A percentile compares a stretch with the other conserved stretches of the same genome.
Conservation (phyloP, 2,113 vertebrate species). For the Synodontis membranacea region DNA sequence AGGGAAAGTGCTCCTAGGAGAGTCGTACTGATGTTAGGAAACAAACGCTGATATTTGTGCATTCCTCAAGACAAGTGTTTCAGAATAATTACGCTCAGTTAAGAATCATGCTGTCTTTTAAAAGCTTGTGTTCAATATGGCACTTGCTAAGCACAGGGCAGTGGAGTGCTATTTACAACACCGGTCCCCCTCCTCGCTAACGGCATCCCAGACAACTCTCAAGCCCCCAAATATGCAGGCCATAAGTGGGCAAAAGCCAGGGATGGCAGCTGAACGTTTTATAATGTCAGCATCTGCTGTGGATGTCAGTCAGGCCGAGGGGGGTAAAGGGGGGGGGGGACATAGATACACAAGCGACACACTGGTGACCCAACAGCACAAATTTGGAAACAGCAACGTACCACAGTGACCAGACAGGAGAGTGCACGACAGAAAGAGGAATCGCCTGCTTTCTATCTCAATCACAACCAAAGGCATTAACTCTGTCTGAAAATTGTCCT, state of each 20-base stretch:
- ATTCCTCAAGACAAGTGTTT: neutral
- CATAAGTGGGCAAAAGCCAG: conserved; percentile 96
- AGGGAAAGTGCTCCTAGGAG: conserved; percentile 16
- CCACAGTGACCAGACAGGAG: conserved; percentile 29
- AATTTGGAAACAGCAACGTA: conserved; percentile 43
- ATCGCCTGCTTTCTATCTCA: conserved; percentile 17
- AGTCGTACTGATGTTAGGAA: conserved; percentile 66
- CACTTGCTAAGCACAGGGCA: conserved; percentile 21
- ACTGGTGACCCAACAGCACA: conserved; percentile 10
- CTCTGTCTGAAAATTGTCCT: neutral
- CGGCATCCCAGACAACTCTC: conserved; percentile 61
- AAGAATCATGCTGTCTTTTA: neutral
- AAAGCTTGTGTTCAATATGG: conserved; percentile 33
- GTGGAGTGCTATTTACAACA: conserved; percentile 78
- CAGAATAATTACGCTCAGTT: too few species aligned
- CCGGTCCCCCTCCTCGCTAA: conserved; percentile 16
- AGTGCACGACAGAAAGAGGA: conserved; percentile 23
- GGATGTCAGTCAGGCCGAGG: conserved; percentile 85
- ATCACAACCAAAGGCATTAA: conserved; percentile 3
- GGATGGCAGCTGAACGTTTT: conserved; percentile 81
- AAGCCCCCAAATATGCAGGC: conserved; percentile 82
- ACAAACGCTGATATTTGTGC: conserved; percentile 23
- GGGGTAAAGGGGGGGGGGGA: conserved; percentile 59
- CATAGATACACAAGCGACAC: conserved; percentile 17
- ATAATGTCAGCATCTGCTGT: conserved; percentile 99